Evolutionary conservation across 1,140 invertebrate genomes (phyloP), one percentile per base, ranked within the genome.

Genomic region (Penaeus indicus): DNA sequence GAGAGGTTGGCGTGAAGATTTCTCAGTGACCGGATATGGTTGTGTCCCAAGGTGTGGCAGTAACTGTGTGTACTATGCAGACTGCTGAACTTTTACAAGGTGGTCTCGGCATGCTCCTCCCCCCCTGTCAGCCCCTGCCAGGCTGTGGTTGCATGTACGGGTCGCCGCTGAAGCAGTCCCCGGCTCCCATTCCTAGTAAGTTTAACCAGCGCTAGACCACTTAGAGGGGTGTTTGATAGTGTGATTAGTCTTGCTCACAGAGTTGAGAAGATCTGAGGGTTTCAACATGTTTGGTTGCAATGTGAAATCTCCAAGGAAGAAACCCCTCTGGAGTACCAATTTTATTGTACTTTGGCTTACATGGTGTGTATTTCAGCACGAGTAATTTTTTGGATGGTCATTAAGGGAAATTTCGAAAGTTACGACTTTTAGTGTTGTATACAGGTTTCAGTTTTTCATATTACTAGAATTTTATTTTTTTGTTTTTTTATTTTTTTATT

Each of bases 21-120:
- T 54, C 25, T 21, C 62, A 61, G n/a, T 60, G 61, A 63, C 67
- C 47, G 67, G n/a, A 47, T 42, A 47, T 32, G 62, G 86, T 82
- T 88, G 81, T 78, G 72, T 69, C 87, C 81, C 84, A 72, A 79
- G 87, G 87, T 84, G 42, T 84, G 82, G 72, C 61, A 84, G 72
- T 62, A 88, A 84, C 63, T 88, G 81, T 32, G 27, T 88, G 87
- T 88, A 88, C 87, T 88, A 88, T 88, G 87, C 87, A 84, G 87
- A 84, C 81, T 88, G 87, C 87, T 88, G 87, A 88, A 88, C 81
- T 88, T 88, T 88, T 88, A n/a, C 87, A 88, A 88, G 87, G 86
- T 88, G 86, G 79, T 88, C 87, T 88, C 84, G 87, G 87, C 87
- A 88, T 88, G 87, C 87, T 88, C 87, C 87, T 87, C 86, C 86